Evolutionary conservation across 2,888 invertebrate species (phyloP).

Genomic region (Prenolepis imparis): DNA sequence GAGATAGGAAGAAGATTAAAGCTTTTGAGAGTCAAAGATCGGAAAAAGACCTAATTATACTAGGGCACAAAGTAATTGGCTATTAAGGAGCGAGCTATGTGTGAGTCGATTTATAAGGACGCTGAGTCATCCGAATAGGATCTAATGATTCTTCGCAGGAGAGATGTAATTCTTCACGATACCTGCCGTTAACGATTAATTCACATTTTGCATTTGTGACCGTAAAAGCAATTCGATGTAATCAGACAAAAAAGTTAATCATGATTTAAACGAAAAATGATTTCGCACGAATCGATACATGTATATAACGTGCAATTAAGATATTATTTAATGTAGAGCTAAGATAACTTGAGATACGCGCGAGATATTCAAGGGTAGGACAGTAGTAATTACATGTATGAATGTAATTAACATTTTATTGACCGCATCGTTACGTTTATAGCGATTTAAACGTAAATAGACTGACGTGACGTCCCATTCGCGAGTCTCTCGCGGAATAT

Average conservation of each 20-base stretch:
- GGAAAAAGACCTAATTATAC: conserved; percentile 77
- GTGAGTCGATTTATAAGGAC: conserved; percentile 70
- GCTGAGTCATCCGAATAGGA: conserved; percentile 73
- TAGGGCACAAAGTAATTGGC: conserved; percentile 74
- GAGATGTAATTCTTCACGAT: conserved; percentile 37
- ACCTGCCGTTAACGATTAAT: conserved; percentile 19
- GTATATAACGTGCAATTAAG: neutral
- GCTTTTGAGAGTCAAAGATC: conserved; percentile 64
- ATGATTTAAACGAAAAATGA: conserved; percentile 29
- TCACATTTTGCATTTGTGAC: conserved; percentile 23
- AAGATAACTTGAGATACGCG: conserved; percentile 24
- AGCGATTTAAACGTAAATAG: conserved; percentile 49
- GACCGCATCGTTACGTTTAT: conserved; percentile 30
- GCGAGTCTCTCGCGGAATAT: conserved; percentile 17
- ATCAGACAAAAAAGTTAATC: neutral
- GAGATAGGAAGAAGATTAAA: conserved; percentile 59
- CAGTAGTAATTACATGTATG: neutral
- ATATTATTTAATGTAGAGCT: conserved; percentile 16
- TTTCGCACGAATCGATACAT: neutral
- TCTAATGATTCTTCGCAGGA: conserved; percentile 56
- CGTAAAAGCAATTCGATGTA: neutral
- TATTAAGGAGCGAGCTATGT: conserved; percentile 71
- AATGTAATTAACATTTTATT: conserved; percentile 5
- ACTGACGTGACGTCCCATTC: conserved; percentile 50
- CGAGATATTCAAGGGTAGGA: neutral